A percentile compares a stretch with the other conserved stretches of the same genome.
Evolutionary conservation across 2,797 vertebrate genomes (phyloP).

Genomic region (Chrosomus eos): DNA sequence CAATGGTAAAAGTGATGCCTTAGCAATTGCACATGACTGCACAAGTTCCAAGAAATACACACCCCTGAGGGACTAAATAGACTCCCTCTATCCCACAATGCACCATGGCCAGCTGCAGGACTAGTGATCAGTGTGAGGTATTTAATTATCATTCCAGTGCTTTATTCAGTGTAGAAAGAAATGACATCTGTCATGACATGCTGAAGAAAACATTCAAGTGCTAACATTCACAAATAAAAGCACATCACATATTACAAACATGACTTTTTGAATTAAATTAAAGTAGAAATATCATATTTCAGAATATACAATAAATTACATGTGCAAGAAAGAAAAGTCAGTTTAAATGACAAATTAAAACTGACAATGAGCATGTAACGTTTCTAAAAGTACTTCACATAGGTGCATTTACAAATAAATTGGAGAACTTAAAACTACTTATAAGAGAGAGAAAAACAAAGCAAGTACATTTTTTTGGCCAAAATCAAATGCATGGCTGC

Average conservation of each 20-base stretch:
- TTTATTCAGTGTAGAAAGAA: conserved; percentile 28
- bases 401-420: neutral
- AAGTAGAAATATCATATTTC: conserved; percentile 10
- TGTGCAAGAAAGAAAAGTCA: conserved; percentile 10
- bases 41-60: conserved; percentile 1
- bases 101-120: conserved; percentile 18
- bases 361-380: neutral
- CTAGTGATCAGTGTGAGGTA: conserved; percentile 25
- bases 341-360: neutral
- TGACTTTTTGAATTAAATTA: conserved; percentile 25
- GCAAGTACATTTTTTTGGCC: neutral
- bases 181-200: conserved; percentile 9
- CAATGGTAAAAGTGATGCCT: neutral
- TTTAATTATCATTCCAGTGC: conserved; percentile 20
- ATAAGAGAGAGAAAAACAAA: neutral
- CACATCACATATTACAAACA: conserved; percentile 33
- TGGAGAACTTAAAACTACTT: neutral
- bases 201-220: conserved; percentile 5
- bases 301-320: conserved; percentile 4
- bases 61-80: neutral
- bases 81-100: conserved; percentile 11
- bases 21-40: neutral
- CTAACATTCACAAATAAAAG: conserved; percentile 24
- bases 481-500: conserved; percentile 2
- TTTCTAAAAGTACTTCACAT: neutral